Base-by-base conservation (phyloP, 2,113 vertebrate species). In the Lonchura striata region DNA sequence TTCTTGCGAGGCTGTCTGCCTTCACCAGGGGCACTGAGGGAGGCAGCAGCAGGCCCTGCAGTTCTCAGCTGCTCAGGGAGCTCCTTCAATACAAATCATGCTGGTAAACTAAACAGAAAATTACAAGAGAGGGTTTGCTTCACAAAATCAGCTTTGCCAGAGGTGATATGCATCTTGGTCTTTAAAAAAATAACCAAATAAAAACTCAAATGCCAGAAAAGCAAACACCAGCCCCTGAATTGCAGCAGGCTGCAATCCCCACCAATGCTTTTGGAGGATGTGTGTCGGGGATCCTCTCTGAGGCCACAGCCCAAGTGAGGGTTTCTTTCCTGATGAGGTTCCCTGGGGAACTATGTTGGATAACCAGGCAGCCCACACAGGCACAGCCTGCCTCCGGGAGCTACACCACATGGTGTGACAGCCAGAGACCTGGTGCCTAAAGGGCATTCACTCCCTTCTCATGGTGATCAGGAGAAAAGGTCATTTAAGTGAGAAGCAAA, bases 281-380 rank as follows among this genome's bases (percentile, higher is more conserved):
- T 10, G 4, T 46, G 17, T 14, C 0, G 0, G 19, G 31, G 24
- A 15, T 41, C 37, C 2, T 2, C 19, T 66, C 50, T 25, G 18
- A 64, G 11, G 23, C 13, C 33, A 31, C 1, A 6, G 33, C 5
- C 42, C 5, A 25, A 1, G 6, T 8, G 7, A 79, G 10, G 6
- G 10, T 59, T 57, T 63, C 25, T 16, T 50, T 30, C 13, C 21
- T 1, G 0, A 39, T 35, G 37, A 70, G 13, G 31, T 13, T 57
- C 30, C 24, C 7, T 0, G 0, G 8, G 28, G 42, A 39, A 52
- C 37, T 3, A 0, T 39, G 37, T 17, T 10, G 4, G 23, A 20
- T 49, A 77, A 53, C n/a, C 19, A 60, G 59, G 59, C 7, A 4
- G 21, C n/a, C 12, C 41, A 65, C 35, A 35, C 4, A 47, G 41